Conservation (phyloP, 2,888 invertebrate species). For the Tryphoninae sp. region DNA sequence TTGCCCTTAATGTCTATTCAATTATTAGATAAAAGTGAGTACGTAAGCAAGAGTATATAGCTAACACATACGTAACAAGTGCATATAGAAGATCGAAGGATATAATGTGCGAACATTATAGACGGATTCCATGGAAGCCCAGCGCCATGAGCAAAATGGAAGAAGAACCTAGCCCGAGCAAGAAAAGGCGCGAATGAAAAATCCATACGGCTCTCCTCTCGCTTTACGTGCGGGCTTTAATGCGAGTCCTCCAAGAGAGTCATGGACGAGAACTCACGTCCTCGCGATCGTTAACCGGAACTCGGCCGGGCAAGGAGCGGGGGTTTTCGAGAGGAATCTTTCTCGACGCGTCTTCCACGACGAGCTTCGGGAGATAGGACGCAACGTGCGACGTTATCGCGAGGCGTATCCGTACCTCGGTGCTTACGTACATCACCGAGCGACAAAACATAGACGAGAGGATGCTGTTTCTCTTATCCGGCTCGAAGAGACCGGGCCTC, state of each 20-base stretch:
- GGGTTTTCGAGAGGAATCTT: background rate
- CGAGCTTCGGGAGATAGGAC: slow-evolving; percentile 18
- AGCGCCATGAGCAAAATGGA: slow-evolving; percentile 1
- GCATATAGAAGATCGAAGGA: slow-evolving; percentile 8
- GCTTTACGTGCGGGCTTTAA: slow-evolving; percentile 6
- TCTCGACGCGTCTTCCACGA: slow-evolving; percentile 6
- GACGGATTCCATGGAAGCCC: background rate
- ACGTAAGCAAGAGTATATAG: background rate
- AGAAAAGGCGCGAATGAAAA: slow-evolving; percentile 43
- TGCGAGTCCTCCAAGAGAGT: background rate
- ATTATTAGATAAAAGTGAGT: slow-evolving; percentile 15
- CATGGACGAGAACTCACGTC: slow-evolving; percentile 13
- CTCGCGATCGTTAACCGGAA: slow-evolving; percentile 35
- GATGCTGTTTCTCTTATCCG: slow-evolving; percentile 8
- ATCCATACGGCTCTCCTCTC: slow-evolving; percentile 7
- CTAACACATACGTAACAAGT: background rate
- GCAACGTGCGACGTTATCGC: slow-evolving; percentile 29
- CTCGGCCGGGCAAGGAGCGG: slow-evolving; percentile 16
- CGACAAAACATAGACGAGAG: slow-evolving; percentile 6
- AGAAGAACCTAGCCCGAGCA: background rate
- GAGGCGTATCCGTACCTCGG: slow-evolving; percentile 9
- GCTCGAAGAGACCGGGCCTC: background rate
- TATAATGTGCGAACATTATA: background rate
- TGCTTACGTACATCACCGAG: slow-evolving; percentile 10
- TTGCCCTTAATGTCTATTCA: slow-evolving; percentile 16